These are phyloP conservation scores for Campodea augens DNA, from an alignment of 1,140 invertebrate genomes.

Conservation along the genomic window DNA sequence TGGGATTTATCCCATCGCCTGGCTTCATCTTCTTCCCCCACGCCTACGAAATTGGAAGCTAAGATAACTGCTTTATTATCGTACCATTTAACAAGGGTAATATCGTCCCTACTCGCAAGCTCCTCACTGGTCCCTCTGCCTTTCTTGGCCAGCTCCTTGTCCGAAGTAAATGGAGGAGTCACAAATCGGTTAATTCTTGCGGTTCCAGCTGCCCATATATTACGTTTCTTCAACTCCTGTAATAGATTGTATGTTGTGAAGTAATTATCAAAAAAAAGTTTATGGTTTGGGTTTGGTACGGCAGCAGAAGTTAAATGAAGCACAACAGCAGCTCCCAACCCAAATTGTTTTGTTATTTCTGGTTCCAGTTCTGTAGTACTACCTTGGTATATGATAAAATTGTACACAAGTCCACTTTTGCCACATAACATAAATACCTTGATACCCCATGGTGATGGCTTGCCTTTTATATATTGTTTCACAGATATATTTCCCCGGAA, in stretches of 20 bases:
- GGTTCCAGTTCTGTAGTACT: conserved; percentile 2
- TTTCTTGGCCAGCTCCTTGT: conserved; percentile 11
- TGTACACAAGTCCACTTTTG: conserved; percentile 8
- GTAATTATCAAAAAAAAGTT: conserved; percentile 12
- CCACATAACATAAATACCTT: conserved; percentile 5
- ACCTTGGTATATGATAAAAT: conserved; percentile 12
- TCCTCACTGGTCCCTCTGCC: conserved; percentile 8
- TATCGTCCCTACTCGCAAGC: not conserved
- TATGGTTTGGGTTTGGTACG: conserved; percentile 9
- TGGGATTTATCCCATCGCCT: not conserved
- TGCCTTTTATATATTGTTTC: conserved; percentile 10
- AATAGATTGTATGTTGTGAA: conserved; percentile 11
- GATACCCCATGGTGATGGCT: no score
- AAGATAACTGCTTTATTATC: not conserved
- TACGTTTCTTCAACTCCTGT: conserved; percentile 4
- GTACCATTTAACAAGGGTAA: not conserved
- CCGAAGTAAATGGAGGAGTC: conserved; percentile 7
- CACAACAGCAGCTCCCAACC: conserved; percentile 11
- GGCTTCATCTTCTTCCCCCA: not conserved
- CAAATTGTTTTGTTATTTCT: conserved; percentile 3
- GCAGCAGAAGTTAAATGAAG: conserved; percentile 6
- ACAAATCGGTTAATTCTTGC: conserved; percentile 10
- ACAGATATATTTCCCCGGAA: no score
- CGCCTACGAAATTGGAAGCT: not conserved
- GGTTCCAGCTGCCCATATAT: conserved; percentile 10